Conservation (phyloP, 1,140 invertebrate species). For the Pectinophora gossypiella region DNA sequence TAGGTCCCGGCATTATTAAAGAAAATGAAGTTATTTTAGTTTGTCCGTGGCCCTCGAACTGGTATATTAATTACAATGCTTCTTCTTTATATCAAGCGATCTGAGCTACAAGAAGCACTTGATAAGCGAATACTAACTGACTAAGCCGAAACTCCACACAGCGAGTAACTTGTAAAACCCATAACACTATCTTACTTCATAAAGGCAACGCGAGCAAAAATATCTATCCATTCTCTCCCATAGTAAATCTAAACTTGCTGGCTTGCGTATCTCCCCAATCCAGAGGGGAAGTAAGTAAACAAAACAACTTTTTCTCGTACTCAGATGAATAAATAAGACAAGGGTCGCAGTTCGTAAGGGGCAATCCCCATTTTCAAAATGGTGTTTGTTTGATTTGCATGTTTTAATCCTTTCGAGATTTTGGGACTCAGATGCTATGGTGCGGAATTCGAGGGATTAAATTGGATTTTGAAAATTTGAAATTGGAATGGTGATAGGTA, state of each 20-base stretch:
- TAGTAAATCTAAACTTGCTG: constrained; percentile 54
- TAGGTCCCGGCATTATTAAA: too few relatives aligned
- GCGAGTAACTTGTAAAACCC: too few relatives aligned
- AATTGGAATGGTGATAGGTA: too few relatives aligned
- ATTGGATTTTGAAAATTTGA: neutral
- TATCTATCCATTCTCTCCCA: constrained; percentile 36
- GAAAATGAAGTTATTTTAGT: too few relatives aligned
- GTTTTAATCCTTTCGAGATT: constrained; percentile 65
- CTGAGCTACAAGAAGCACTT: too few relatives aligned
- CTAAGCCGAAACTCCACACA: neutral
- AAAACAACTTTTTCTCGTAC: constrained; percentile 68
- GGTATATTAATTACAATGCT: too few relatives aligned
- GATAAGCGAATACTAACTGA: too few relatives aligned
- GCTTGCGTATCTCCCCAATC: constrained; percentile 41
- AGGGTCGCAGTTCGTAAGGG: constrained; percentile 51
- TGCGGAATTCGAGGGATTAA: constrained; percentile 14
- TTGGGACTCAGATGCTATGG: constrained; percentile 39
- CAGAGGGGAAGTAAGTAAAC: constrained; percentile 50
- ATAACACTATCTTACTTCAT: too few relatives aligned
- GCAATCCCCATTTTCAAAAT: constrained; percentile 52
- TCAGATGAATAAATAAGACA: constrained; percentile 73
- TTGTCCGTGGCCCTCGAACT: too few relatives aligned
- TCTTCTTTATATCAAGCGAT: too few relatives aligned
- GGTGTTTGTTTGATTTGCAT: constrained; percentile 67
- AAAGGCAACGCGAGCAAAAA: constrained; percentile 49